Evolutionary conservation across 35 echinoderm and acorn worm genomes (phyloP), one percentile per base, ranked within the genome.

Genomic region (Heliocidaris tuberculata): DNA sequence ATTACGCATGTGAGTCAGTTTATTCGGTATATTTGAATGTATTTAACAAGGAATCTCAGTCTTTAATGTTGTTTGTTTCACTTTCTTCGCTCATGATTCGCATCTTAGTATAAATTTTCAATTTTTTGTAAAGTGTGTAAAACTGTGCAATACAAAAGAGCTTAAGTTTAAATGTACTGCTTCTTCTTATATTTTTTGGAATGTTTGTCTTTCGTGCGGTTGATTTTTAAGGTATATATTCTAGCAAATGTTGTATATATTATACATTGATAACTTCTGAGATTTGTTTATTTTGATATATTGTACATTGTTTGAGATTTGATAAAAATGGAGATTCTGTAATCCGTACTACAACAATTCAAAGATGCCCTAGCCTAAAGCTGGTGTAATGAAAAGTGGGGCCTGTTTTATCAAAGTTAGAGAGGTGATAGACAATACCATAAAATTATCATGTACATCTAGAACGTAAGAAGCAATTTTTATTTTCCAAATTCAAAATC

Each of bases 231-330:
- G 13, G 17, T 21, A 21, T 70, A 21, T 16, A 17, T 70, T 70
- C 17, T 70, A 70, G 60, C 5, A 70, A 70, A 70, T 70, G 60
- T 70, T 70, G 60, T 70, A 70, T 70, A 70, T 70, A 70, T 70
- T 70, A 70, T 70, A 70, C 60, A 70, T 70, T 70, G 15, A 70
- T 2, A 27, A 70, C 24, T 24, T 70, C 24, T 70, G 60, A 70
- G 60, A 70, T 70, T 70, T 70, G 60, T 70, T 70, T 70, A 70
- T 70, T 70, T 70, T 70, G 60, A 70, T 70, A 70, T 70, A 70
- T 19, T 70, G 60, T 70, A 70, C 60, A 70, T 70, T 70, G 60
- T 70, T 70, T 70, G 17, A 70, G 60, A 70, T 70, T 70, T 70
- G 60, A 24, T 70, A 27, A 70, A 70, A 27, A 70, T 70, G 60